Percentiles rank a stretch among this genome's conserved stretches.
Conservation (phyloP, 2,888 invertebrate genomes). For the Meandrusa payeni region DNA sequence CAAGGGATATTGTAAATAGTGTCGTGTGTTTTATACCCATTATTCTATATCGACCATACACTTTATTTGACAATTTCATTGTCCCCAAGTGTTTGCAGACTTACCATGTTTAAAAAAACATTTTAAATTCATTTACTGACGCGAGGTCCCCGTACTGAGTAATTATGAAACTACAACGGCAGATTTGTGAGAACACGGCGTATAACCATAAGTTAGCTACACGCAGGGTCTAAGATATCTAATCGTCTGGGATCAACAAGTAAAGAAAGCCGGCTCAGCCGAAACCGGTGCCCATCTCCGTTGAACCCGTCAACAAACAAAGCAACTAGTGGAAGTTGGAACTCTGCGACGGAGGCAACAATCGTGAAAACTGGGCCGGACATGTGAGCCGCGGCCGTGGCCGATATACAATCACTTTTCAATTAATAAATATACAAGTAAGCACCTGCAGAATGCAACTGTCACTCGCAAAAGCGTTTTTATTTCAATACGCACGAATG, state of each 20-base stretch:
- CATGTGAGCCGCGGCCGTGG: constrained; percentile 77
- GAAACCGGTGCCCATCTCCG: constrained; percentile 39
- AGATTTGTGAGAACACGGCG: not conserved
- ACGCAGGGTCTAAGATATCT: not conserved
- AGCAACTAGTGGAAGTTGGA: constrained; percentile 67
- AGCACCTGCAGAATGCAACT: constrained; percentile 76
- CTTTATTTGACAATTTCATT: constrained; percentile 8
- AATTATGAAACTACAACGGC: not conserved
- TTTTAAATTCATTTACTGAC: constrained; percentile 8
- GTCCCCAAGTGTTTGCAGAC: constrained; percentile 1
- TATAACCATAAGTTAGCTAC: not conserved
- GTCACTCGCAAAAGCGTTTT: constrained; percentile 48
- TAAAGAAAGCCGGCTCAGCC: constrained; percentile 38
- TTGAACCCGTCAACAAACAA: constrained; percentile 54
- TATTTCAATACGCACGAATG: constrained; percentile 43
- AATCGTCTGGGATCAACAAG: constrained; percentile 49
- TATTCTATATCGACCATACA: constrained; percentile 3
- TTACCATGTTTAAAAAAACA: not conserved
- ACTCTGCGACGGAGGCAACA: constrained; percentile 44
- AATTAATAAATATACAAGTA: constrained; percentile 69
- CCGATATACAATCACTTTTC: constrained; percentile 79
- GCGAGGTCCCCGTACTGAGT: not conserved
- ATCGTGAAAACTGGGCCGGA: constrained; percentile 78
- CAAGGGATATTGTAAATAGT: constrained; percentile 11
- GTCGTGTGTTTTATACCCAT: constrained; percentile 13